phyloP scores from a whole-genome alignment of 2,797 vertebrate species.

The Lates japonicus region DNA sequence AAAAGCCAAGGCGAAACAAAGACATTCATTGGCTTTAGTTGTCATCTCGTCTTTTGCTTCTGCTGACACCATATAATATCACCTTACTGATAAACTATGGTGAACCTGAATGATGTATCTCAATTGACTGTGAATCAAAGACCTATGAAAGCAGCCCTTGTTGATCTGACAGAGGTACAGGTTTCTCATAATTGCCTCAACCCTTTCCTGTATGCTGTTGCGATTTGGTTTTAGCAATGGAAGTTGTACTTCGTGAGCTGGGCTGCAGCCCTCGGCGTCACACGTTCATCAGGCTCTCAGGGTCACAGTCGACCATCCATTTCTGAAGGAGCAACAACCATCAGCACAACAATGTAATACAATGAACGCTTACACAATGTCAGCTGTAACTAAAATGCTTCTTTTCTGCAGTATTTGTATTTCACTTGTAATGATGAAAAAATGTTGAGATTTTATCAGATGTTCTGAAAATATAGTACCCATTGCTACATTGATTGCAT shows the following conservation, averaged over 20 bases:
- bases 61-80: conserved; percentile 94
- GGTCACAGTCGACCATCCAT: conserved; percentile 45
- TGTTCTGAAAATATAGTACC: conserved; percentile 31
- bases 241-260: conserved; percentile 85
- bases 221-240: too few species aligned
- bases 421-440: neutral
- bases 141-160: conserved; percentile 70
- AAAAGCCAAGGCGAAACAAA: conserved; percentile 89
- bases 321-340: conserved; percentile 82
- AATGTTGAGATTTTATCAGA: conserved; percentile 5
- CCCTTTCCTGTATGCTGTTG: conserved; percentile 93
- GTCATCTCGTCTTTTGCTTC: conserved; percentile 90
- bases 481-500: conserved; percentile 45
- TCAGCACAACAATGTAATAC: conserved; percentile 42
- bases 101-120: conserved; percentile 57
- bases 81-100: conserved; percentile 86
- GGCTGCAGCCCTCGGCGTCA: conserved; percentile 86
- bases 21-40: conserved; percentile 89
- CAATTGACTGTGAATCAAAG: conserved; percentile 60
- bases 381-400: conserved; percentile 20
- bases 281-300: conserved; percentile 58
- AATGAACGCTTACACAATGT: neutral
- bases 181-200: conserved; percentile 93
- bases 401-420: neutral
- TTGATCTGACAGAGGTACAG: conserved; percentile 85